Evolutionary conservation across 2,888 invertebrate genomes (phyloP), one percentile per base, ranked within the genome.

Genomic region (Ferdinandea cuprea): DNA sequence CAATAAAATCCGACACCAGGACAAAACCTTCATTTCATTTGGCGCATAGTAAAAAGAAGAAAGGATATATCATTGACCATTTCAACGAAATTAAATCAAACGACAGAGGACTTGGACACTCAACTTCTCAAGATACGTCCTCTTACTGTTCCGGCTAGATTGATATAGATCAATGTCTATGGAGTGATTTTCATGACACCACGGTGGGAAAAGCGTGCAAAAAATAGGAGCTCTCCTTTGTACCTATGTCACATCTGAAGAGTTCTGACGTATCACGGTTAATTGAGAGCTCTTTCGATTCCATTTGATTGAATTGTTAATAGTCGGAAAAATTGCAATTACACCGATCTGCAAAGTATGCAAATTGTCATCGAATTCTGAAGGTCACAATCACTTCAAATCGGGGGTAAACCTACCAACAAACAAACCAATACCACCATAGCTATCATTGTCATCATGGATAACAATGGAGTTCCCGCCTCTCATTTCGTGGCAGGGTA

Each of bases 401-500:
- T n/a, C n/a, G n/a, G n/a, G n/a, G n/a, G n/a, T n/a, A n/a, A n/a
- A n/a, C 61, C 52, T 73, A 25, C 30, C 3, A 40, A 50, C 30
- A 25, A 32, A 11, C 21, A 37, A 25, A 17, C 48, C 52, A 69
- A 40, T 50, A 58, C 28, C 46, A 32, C 13, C 40, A 21, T 44
- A 19, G 40, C 56, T n/a, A 28, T 44, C 30, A 58, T 58, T 13
- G 17, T 13, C 44, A 11, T 19, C 19, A 11, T 9, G 17, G 21
- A 8, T 42, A 21, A 32, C 48, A 81, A 76, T 71, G 21, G 52
- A 65, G 71, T 66, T 54, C 46, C 66, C 77, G 81, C 76, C 81
- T 71, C 65, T 69, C 69, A 69, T 81, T 81, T 72, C 44, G 77
- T 76, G 71, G 81, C 69, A 76, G 76, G 68, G 48, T 68, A 68